Evolutionary conservation across 2,797 vertebrate species (phyloP), one percentile per base, ranked within the genome.

Genomic region (Pelodytes ibericus): DNA sequence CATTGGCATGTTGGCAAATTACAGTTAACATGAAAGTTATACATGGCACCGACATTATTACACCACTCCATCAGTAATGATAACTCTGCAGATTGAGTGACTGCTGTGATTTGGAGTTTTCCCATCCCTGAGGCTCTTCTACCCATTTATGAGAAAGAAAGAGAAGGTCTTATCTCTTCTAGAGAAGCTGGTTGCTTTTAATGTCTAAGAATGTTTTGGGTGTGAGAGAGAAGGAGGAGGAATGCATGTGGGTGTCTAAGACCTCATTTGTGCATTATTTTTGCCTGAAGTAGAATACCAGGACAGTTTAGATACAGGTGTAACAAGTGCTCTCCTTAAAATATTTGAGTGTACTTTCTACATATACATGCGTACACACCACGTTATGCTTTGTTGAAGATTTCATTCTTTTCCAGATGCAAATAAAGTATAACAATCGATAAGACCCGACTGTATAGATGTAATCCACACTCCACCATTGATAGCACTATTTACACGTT

Each of bases 271-370:
- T 71, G 26, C 5, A 16, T 1, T 41, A 59, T 61, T 67, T 66
- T 73, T 56, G 70, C 70, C 70, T 78, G 30, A 47, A 78, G 70
- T 29, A 31, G 44, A 73, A 68, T 73, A 39, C 56, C 76, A 57
- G 72, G 15, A 41, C 70, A 56, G 31, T 27, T 39, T 26, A 47
- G 20, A 67, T 41, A 36, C 57, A 73, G 44, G 63, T n/a, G 64
- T 62, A 57, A 53, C 44, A 9, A 53, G 7, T 53, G 49, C 6
- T 53, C 6, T 22, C 49, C n/a, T 8, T 7, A 8, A 39, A 39
- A 39, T 13, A 39, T 39, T 39, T 39, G 7, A 39, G 36, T 53
- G 49, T 53, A 2, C 49, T 8, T 15, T 44, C 41, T 15, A 3
- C 41, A 13, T 16, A 44, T 44, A 36, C 31, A 36, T n/a, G n/a